phyloP scores from a whole-genome alignment of 2,797 vertebrate species.

The Pseudotriccus pelzelni region DNA sequence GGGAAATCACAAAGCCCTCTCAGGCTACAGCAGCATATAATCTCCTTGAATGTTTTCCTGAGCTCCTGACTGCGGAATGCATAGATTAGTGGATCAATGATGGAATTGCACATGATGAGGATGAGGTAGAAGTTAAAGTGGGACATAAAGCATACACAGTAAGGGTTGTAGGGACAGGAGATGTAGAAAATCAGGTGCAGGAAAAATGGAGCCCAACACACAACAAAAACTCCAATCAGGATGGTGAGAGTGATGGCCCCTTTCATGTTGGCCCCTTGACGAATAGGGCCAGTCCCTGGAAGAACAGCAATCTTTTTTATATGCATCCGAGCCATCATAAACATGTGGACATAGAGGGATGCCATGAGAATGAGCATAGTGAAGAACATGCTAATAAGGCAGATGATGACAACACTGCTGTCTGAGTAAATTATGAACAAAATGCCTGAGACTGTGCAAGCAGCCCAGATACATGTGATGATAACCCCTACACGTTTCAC shows the following conservation, averaged over 20 bases:
- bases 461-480: slow-evolving; percentile 88
- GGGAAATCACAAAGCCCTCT: slow-evolving; percentile 79
- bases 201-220: slow-evolving; percentile 96
- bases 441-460: slow-evolving; percentile 85
- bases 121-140: slow-evolving; percentile 97
- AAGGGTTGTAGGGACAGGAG: slow-evolving; percentile 92
- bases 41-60: slow-evolving; percentile 94
- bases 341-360: slow-evolving; percentile 95
- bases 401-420: slow-evolving; percentile 90
- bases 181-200: slow-evolving; percentile 94
- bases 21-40: slow-evolving; percentile 85
- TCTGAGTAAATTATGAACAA: slow-evolving; percentile 93
- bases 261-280: slow-evolving; percentile 92
- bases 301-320: slow-evolving; percentile 91
- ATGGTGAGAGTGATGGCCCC: slow-evolving; percentile 94
- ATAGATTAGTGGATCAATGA: slow-evolving; percentile 95
- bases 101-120: slow-evolving; percentile 95
- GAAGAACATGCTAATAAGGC: slow-evolving; percentile 93
- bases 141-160: slow-evolving; percentile 96
- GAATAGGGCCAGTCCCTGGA: slow-evolving; percentile 83
- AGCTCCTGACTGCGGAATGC: slow-evolving; percentile 96
- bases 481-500: slow-evolving; percentile 81
- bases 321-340: slow-evolving; percentile 91
- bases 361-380: slow-evolving; percentile 96
- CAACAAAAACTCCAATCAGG: slow-evolving; percentile 92